Evolutionary conservation across 2,888 invertebrate species (phyloP), one percentile per base, ranked within the genome.

Genomic region (Callyntrura sp.): DNA sequence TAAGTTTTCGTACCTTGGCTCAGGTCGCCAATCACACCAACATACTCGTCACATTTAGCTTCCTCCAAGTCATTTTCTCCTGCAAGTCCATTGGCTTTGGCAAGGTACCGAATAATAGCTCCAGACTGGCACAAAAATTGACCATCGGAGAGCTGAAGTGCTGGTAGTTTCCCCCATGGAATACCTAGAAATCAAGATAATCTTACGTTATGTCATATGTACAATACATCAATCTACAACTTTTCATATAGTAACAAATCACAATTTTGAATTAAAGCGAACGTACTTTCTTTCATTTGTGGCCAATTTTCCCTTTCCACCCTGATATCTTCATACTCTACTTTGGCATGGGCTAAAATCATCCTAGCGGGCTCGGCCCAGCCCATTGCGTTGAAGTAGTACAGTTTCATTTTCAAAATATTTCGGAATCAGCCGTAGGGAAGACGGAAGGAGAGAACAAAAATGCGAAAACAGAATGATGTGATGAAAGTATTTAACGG

Each of bases 271-370:
- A n/a, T n/a, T n/a, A n/a, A 20, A 5, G 0, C 28, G 2, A 20
- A 81, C 85, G 62, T 23, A 87, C 90, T 70, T 48, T 82, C 43
- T 20, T 90, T 90, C 14, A 85, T 23, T 6, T 9, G 17, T 3
- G 90, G 90, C 90, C 90, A 90, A 11, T 90, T 62, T 45, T 60
- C 76, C 25, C 28, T 51, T 14, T 57, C 55, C 25, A 90, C 14
- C 14, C 90, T 48, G 23, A 90, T 60, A 25, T 90, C 90, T 65
- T 90, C 90, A 60, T 73, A 90, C 35, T 81, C 86, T 12, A 86
- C 86, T 20, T 86, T 86, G 0, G 82, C 83, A 57, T 73, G 55
- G 2, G 85, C 85, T 20, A 90, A 86, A 12, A 90, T 73, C 11
- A 85, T 17, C 11, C 90, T 82, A 28, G 76, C 83, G 2, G 90